Percentiles rank a stretch among this genome's conserved stretches.
Conservation (phyloP, 2,888 invertebrate species). For the Synanthedon myopaeformis region DNA sequence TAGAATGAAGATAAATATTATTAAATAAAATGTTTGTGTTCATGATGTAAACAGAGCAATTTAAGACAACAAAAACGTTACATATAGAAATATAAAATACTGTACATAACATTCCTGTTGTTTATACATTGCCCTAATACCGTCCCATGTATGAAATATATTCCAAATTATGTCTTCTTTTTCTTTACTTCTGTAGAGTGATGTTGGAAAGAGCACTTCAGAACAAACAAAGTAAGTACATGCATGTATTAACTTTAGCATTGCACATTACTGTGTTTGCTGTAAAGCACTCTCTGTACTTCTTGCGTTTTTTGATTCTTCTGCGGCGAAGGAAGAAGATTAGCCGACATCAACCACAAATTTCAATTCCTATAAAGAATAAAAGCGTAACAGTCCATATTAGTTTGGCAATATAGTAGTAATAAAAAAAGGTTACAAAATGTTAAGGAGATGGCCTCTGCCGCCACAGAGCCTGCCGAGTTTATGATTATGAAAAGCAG, state of each 20-base stretch:
- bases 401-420: too few species aligned
- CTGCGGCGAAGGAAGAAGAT: too few species aligned
- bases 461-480: too few species aligned
- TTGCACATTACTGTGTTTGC: slow-evolving; percentile 71
- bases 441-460: too few species aligned
- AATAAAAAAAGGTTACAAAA: too few species aligned
- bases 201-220: slow-evolving; percentile 41
- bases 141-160: not conserved
- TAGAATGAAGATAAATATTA: not conserved
- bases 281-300: slow-evolving; percentile 45
- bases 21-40: not conserved
- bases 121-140: slow-evolving; percentile 64
- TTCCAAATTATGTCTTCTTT: slow-evolving; percentile 1
- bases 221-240: slow-evolving; percentile 72
- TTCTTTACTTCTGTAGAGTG: slow-evolving; percentile 12
- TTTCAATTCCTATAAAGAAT: too few species aligned
- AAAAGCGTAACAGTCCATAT: too few species aligned
- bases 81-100: slow-evolving; percentile 68
- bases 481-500: too few species aligned
- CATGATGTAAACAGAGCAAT: slow-evolving; percentile 55
- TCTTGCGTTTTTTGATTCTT: too few species aligned
- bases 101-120: slow-evolving; percentile 72
- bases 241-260: slow-evolving; percentile 62
- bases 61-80: slow-evolving; percentile 72
- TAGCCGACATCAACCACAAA: too few species aligned